phyloP scores from a whole-genome alignment of 1,140 invertebrate species.

The Drosophila repleta region DNA sequence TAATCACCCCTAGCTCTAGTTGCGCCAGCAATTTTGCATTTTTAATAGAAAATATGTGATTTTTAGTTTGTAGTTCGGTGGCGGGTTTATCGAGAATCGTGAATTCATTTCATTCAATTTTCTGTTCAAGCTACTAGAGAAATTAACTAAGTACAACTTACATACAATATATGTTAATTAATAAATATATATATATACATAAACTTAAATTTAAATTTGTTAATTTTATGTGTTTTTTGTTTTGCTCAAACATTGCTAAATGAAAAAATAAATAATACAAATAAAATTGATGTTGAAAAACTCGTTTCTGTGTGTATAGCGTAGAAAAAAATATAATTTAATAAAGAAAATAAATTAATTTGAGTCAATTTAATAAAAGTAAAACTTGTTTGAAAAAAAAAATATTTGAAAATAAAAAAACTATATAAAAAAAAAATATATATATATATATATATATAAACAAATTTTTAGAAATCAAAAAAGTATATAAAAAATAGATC shows the following conservation, averaged over 20 bases:
- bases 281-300: conserved; percentile 12
- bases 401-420: neutral
- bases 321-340: too few species aligned
- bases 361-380: neutral
- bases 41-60: conserved; percentile 64
- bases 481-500: neutral
- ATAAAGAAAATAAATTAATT: neutral
- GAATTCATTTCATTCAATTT: conserved; percentile 28
- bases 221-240: conserved; percentile 59
- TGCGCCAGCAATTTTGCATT: conserved; percentile 38
- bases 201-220: conserved; percentile 23
- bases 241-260: conserved; percentile 54
- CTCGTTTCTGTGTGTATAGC: neutral
- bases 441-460: too few species aligned
- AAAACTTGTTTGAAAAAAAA: neutral
- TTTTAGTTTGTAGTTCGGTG: conserved; percentile 77
- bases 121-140: conserved; percentile 51
- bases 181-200: too few species aligned
- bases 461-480: too few species aligned
- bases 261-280: conserved; percentile 22
- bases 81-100: conserved; percentile 46
- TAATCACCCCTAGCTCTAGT: conserved; percentile 4
- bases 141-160: conserved; percentile 56
- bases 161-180: conserved; percentile 48
- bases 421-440: too few species aligned